Base-by-base conservation (phyloP, 2,888 invertebrate genomes). In the Hedychridium roseum region DNA sequence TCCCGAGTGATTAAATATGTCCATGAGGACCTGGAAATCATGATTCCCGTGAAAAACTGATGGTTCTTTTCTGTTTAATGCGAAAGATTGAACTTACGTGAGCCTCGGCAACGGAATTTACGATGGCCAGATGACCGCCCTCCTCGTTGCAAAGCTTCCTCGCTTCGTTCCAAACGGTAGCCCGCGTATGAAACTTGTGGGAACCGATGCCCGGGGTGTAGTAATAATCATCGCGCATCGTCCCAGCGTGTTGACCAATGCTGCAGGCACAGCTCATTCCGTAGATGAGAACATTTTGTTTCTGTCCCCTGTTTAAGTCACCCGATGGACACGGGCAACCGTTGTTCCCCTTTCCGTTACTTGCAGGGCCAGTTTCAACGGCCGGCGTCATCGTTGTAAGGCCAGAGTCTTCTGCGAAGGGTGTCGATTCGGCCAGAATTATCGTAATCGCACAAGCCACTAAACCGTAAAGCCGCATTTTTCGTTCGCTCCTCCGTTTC, bases 121-220 rank as follows among this genome's bases (percentile, higher is more conserved):
- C 36, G 14, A 73, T 57, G 3, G 68, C 66, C 30, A 76, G 62
- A 52, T 76, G 70, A 23, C 67, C 76, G 5, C 72, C 73, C 48
- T 73, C 74, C 31, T 74, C 71, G 54, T 63, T 73, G 54, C 75
- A 73, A 31, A 68, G 42, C 44, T 72, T 74, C 12, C 73, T 56
- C 2, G 75, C 73, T 2, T 64, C 64, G 50, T 76, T 76, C 71
- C 73, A 73, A 7, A 45, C 63, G 21, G 56, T 54, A 3, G 54
- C 48, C 5, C 65, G 59, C 15, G 68, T 71, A 45, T 74, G 74
- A 6, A 75, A 50, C 56, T 76, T 75, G 52, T 74, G 70, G 5
- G 61, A 65, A 3, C 76, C 75, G 11, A 73, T 52, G 15, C 71
- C 70, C 1, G 60, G 55, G 11, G 63, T 65, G 47, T 70, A 69